These are phyloP conservation scores for Priocnemis perturbator DNA, from an alignment of 2,888 invertebrate genomes.

Conservation along the genomic window DNA sequence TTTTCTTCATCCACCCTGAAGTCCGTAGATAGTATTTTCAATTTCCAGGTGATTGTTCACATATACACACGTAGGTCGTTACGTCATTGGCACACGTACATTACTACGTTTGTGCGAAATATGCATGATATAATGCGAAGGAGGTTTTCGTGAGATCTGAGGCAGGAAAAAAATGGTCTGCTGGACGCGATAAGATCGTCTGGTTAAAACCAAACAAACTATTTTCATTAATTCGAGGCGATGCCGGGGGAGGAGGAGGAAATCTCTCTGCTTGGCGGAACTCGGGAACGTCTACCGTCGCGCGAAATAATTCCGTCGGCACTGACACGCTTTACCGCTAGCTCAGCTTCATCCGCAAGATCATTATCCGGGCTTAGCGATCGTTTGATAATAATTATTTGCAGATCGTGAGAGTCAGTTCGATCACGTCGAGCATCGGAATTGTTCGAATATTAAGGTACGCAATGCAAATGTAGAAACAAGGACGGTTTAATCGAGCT, in stretches of 20 bases:
- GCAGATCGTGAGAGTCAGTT: constrained; percentile 24
- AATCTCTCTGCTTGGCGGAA: not conserved
- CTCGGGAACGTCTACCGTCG: not conserved
- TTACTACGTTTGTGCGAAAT: too few species aligned
- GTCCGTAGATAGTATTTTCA: too few species aligned
- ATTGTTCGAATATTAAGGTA: too few species aligned
- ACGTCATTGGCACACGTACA: too few species aligned
- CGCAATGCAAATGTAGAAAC: too few species aligned
- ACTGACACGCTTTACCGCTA: constrained; percentile 8
- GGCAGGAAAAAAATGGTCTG: constrained; percentile 59
- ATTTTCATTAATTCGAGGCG: constrained; percentile 57
- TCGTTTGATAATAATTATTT: constrained; percentile 51
- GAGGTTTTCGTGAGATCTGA: constrained; percentile 47
- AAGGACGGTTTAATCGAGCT: too few species aligned
- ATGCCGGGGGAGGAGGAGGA: constrained; percentile 8
- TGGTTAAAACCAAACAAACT: constrained; percentile 59
- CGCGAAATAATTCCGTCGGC: not conserved
- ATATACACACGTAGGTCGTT: too few species aligned
- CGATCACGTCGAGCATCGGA: too few species aligned
- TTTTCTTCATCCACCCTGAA: too few species aligned
- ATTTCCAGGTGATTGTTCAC: too few species aligned
- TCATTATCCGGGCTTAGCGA: constrained; percentile 45
- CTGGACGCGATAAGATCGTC: constrained; percentile 57
- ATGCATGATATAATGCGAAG: not conserved
- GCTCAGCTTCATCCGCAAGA: constrained; percentile 8